Conservation (phyloP, 1,140 invertebrate genomes). For the Zophobas atratus region DNA sequence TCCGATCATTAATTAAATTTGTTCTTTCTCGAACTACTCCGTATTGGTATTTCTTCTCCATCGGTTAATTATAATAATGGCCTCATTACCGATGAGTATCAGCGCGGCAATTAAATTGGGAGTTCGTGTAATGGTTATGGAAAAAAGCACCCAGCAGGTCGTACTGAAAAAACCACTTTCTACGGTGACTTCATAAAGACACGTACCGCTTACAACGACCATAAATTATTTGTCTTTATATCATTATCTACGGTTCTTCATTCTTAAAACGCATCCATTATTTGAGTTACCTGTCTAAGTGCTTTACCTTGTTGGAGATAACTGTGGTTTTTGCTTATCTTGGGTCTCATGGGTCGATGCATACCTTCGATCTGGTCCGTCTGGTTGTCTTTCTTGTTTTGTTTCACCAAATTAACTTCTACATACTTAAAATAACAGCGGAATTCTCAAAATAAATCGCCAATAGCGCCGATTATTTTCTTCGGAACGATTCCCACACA, state of each 20-base stretch:
- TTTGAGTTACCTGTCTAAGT: constrained; percentile 49
- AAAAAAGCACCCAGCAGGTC: constrained; percentile 18
- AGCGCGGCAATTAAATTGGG: constrained; percentile 21
- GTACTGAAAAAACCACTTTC: constrained; percentile 28
- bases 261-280: constrained; percentile 47
- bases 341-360: constrained; percentile 36
- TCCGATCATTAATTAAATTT: constrained; percentile 29
- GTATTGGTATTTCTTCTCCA: constrained; percentile 14
- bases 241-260: constrained; percentile 38
- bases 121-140: not conserved
- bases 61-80: constrained; percentile 29
- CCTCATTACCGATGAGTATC: constrained; percentile 24
- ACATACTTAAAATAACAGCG: constrained; percentile 23
- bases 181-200: constrained; percentile 28
- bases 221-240: constrained; percentile 47
- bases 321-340: constrained; percentile 48
- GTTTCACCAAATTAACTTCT: constrained; percentile 8
- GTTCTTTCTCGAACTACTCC: constrained; percentile 1
- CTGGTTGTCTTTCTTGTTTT: constrained; percentile 12
- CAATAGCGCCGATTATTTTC: not conserved
- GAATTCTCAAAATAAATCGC: constrained; percentile 25
- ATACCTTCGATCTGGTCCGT: constrained; percentile 33
- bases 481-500: constrained; percentile 17
- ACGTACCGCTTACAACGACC: constrained; percentile 29
- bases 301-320: constrained; percentile 50